Conservation (phyloP, 2,888 invertebrate species). For the Yponomeuta evonymella region DNA sequence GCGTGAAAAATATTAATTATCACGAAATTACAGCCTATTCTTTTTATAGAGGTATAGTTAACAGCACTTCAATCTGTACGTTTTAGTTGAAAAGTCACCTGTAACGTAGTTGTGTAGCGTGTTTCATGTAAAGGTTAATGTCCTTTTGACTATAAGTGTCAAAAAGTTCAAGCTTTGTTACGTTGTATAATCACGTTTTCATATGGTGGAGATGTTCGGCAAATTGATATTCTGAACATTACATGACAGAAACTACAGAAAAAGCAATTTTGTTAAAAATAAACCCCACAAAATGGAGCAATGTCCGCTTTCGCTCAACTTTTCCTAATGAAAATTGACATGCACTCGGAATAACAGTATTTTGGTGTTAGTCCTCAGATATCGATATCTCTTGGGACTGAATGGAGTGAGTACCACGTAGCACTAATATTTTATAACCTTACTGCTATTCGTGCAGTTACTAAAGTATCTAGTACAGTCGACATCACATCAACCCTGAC, state of each 20-base stretch:
- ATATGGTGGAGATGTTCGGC: too few species aligned
- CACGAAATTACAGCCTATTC: neutral
- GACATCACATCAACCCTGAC: neutral
- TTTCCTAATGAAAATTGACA: slow-evolving; percentile 39
- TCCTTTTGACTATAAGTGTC: too few species aligned
- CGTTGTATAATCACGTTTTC: too few species aligned
- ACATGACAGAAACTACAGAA: too few species aligned
- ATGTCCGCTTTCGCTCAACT: neutral
- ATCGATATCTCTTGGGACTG: slow-evolving; percentile 22
- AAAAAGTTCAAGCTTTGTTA: too few species aligned
- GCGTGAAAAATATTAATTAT: neutral
- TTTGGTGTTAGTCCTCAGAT: slow-evolving; percentile 34
- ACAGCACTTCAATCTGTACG: neutral
- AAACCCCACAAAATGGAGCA: neutral
- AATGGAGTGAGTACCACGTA: neutral
- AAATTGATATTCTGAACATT: too few species aligned
- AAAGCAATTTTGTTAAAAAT: neutral
- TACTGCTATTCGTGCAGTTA: neutral
- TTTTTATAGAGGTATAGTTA: neutral
- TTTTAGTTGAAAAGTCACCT: neutral
- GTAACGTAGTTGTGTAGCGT: neutral
- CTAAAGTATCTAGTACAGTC: neutral
- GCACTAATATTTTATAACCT: neutral
- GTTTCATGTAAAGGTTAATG: too few species aligned
- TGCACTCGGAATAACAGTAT: slow-evolving; percentile 35